Evolutionary conservation across 2,797 vertebrate species (phyloP).

Genomic region (Salarias fasciatus): DNA sequence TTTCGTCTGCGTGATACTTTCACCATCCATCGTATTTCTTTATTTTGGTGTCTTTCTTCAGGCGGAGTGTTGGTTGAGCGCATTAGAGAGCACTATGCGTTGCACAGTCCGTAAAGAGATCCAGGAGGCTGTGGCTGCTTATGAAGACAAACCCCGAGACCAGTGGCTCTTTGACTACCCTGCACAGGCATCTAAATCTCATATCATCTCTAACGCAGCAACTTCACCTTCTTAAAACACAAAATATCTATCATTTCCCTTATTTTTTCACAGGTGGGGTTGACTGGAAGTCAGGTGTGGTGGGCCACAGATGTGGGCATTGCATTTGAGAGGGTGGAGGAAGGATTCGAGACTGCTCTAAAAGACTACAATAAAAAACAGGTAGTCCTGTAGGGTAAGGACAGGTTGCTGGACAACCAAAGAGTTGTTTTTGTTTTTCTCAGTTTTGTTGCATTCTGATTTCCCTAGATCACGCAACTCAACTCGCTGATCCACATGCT

Average conservation of each 20-base stretch:
- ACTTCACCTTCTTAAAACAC: background rate
- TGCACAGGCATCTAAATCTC: constrained; percentile 65
- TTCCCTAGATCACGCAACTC: constrained; percentile 90
- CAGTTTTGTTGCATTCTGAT: constrained; percentile 71
- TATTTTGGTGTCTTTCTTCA: constrained; percentile 12
- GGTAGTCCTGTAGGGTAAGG: constrained; percentile 33
- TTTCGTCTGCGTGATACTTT: too few relatives aligned
- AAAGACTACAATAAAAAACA: constrained; percentile 85
- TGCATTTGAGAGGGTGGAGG: constrained; percentile 83
- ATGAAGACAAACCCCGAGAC: constrained; percentile 84
- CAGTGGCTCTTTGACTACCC: constrained; percentile 82
- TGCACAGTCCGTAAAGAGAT: constrained; percentile 79
- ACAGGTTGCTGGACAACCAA: background rate
- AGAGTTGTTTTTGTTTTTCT: background rate
- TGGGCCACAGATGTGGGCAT: constrained; percentile 82
- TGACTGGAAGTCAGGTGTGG: constrained; percentile 82
- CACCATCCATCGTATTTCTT: too few relatives aligned
- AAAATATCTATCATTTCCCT: background rate
- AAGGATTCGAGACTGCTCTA: constrained; percentile 82
- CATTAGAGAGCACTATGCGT: constrained; percentile 79
- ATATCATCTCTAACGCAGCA: background rate
- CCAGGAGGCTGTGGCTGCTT: constrained; percentile 77
- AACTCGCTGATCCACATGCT: constrained; percentile 94
- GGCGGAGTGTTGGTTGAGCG: constrained; percentile 79
- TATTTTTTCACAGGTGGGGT: constrained; percentile 63